phyloP scores from a whole-genome alignment of 2,888 invertebrate species.

The Formica aserva region DNA sequence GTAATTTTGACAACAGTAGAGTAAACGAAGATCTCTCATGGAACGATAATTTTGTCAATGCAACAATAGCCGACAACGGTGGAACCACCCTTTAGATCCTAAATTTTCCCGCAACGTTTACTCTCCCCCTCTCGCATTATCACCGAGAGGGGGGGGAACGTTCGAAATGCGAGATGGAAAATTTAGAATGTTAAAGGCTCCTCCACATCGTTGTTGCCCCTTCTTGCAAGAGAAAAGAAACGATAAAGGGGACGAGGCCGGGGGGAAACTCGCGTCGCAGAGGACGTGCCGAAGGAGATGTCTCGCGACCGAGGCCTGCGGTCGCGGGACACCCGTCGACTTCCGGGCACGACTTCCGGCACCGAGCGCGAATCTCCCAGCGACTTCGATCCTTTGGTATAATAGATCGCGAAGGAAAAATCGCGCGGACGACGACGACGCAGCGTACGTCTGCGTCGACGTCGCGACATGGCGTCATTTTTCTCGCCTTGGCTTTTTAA shows the following conservation, averaged over 20 bases:
- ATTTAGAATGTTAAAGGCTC: neutral
- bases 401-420: slow-evolving; percentile 35
- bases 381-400: neutral
- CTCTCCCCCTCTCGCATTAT: neutral
- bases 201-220: neutral
- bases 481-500: neutral
- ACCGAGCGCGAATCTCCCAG: slow-evolving; percentile 64
- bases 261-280: slow-evolving; percentile 59
- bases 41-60: neutral
- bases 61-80: neutral
- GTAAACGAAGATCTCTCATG: neutral
- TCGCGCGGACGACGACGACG: slow-evolving; percentile 47
- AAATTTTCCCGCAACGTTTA: neutral
- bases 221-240: neutral
- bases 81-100: no score
- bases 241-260: neutral
- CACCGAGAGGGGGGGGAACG: neutral
- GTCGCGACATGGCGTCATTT: slow-evolving; percentile 15
- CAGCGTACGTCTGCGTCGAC: slow-evolving; percentile 81
- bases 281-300: slow-evolving; percentile 78
- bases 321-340: slow-evolving; percentile 81
- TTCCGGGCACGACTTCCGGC: slow-evolving; percentile 66
- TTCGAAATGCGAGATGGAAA: neutral
- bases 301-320: slow-evolving; percentile 85
- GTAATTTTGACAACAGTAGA: slow-evolving; percentile 29